Base-by-base conservation (phyloP, 2,888 invertebrate genomes). In the Octonoba sinensis region DNA sequence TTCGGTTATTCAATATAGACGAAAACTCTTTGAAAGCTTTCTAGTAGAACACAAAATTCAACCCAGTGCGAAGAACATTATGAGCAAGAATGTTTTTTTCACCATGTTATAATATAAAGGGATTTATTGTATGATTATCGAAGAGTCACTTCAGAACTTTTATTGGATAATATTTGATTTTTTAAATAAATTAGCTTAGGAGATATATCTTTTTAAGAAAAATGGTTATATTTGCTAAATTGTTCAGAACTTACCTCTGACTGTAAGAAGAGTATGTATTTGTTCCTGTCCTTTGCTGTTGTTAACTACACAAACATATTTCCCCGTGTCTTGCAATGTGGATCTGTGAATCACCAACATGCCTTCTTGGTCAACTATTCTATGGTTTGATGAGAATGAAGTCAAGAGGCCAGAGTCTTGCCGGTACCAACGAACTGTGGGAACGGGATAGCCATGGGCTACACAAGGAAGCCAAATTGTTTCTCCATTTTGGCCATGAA, bases 391-490 rank as follows among this genome's bases (percentile, higher is more conserved):
- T 6, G 62, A 16, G 16, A 83, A 75, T 0, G 83, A 59, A 0
- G 71, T 75, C 72, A 83, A 54, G 13, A 75, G n/a, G 22, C 64
- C 66, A 3, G 82, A 78, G 13, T 79, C 74, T 13, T 87, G 84
- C 64, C 86, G 86, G 49, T 83, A 86, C 89, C 89, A 89, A 16
- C 85, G 85, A 85, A 88, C 88, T 3, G 84, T 85, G 6, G 89
- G 89, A 0, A 87, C 85, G 1, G 89, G 89, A 84, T 87, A 87
- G 2, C 88, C 89, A 76, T 87, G 87, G 24, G 88, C 88, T 0
- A 87, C 88, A 84, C 89, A 89, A 0, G 88, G 87, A 16, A 89
- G 85, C 84, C 88, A 88, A 0, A 87, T 86, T 1, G 85, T 86
- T 20, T 86, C 85, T 2, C 88, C 87, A 44, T 85, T 83, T 22